Evolutionary conservation across 2,797 vertebrate species (phyloP), one percentile per base, ranked within the genome.

Genomic region (Borostomias antarcticus): DNA sequence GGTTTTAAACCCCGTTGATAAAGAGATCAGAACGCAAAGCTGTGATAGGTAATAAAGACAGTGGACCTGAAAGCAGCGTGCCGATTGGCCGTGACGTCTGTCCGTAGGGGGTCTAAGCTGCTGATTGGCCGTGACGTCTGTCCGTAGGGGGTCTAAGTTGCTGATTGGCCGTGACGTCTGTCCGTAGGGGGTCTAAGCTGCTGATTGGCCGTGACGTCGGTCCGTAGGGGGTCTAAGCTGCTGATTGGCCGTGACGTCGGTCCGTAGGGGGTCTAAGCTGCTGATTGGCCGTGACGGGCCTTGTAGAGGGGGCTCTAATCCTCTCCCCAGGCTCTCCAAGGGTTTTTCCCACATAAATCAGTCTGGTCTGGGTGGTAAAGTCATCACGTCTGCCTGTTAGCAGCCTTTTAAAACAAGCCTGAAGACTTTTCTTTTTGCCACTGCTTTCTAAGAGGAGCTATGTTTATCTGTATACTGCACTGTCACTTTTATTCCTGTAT

Each of bases 331-430:
- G 87, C 88, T 76, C 87, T 86, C 82, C 70, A 25, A 63, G 69
- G 81, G 81, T 82, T 91, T 90, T 91, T 91, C 89, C 89, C 91
- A 91, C 91, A 92, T 93, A 92, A 92, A 93, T 93, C 91, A 92
- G 88, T 85, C 85, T 84, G 85, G 86, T 72, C 82, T 86, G 83
- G 89, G 91, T 90, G 91, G 89, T 92, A 91, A 92, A 92, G 90
- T 92, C 91, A 93, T 93, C 89, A 90, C 81, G 63, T 88, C 85
- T 33, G 87, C 81, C 88, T 88, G 83, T 89, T 86, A 88, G 84
- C 84, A 75, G 69, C 66, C 74, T 73, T 77, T 81, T 88, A 78
- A 78, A 82, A 80, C 19, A 75, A 75, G 25, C 86, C n/a, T n/a
- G n/a, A n/a, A n/a, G n/a, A n/a, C n/a, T n/a, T n/a, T n/a, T n/a